Percentiles rank a stretch among this genome's conserved stretches.
These are phyloP conservation scores for Arion vulgaris DNA, from an alignment of 1,140 invertebrate genomes.

Conservation along the genomic window DNA sequence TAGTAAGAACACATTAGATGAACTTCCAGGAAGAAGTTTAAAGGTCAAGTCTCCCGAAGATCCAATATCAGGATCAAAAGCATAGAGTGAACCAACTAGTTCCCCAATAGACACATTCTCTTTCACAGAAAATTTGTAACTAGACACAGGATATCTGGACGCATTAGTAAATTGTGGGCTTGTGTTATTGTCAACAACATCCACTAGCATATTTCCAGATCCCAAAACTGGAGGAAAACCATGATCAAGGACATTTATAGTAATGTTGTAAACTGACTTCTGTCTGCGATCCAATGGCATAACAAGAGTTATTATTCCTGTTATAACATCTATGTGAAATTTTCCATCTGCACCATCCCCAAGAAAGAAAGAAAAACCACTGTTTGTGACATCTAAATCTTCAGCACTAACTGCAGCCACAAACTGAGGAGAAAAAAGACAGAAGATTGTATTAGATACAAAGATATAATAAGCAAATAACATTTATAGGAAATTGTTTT, in stretches of 20 bases:
- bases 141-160: background rate
- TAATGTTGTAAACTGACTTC: constrained; percentile 47
- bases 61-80: constrained; percentile 47
- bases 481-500: no score
- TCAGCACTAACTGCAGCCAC: constrained; percentile 36
- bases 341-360: constrained; percentile 41
- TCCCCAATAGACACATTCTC: constrained; percentile 32
- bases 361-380: constrained; percentile 52
- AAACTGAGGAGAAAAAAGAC: constrained; percentile 10
- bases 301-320: constrained; percentile 43
- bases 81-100: constrained; percentile 37
- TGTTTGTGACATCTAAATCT: constrained; percentile 49
- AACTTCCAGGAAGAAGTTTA: constrained; percentile 30
- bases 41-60: constrained; percentile 47
- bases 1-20: constrained; percentile 39
- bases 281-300: constrained; percentile 37
- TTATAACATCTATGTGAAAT: constrained; percentile 46
- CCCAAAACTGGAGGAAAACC: constrained; percentile 46
- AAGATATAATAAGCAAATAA: no score
- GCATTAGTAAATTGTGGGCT: constrained; percentile 39
- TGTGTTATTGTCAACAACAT: constrained; percentile 46
- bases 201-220: constrained; percentile 20
- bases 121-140: constrained; percentile 33
- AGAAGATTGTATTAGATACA: background rate
- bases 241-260: constrained; percentile 50